These are phyloP conservation scores for Tetranychus cinnabarinus DNA, from an alignment of 1,140 invertebrate species.

Conservation along the genomic window DNA sequence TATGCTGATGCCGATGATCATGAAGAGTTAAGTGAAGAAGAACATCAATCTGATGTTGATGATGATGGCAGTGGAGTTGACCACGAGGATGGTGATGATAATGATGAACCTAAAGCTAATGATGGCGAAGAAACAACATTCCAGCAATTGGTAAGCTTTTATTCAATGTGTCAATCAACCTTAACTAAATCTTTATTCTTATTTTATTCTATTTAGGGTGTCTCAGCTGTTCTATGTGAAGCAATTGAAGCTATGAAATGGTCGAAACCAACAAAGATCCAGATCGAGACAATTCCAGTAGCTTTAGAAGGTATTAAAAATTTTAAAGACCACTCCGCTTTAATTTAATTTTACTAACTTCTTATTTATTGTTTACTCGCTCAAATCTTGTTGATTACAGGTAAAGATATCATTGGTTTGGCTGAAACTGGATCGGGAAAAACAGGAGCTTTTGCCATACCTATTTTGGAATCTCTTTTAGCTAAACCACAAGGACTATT, in stretches of 20 bases:
- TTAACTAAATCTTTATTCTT: background rate
- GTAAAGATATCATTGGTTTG: slow-evolving; percentile 70
- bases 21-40: background rate
- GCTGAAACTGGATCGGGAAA: slow-evolving; percentile 94
- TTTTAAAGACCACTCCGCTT: slow-evolving; percentile 18
- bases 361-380: background rate
- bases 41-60: background rate
- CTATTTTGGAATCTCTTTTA: slow-evolving; percentile 71
- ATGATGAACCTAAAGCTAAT: background rate
- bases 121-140: background rate
- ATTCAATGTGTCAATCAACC: background rate
- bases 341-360: background rate
- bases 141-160: background rate
- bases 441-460: slow-evolving; percentile 87
- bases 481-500: slow-evolving; percentile 80
- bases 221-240: slow-evolving; percentile 73
- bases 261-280: slow-evolving; percentile 79
- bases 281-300: slow-evolving; percentile 71
- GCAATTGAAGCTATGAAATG: slow-evolving; percentile 79
- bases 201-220: slow-evolving; percentile 25
- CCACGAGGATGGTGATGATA: background rate
- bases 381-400: background rate
- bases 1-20: background rate
- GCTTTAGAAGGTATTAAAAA: slow-evolving; percentile 37
- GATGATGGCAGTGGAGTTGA: background rate